phyloP scores from a whole-genome alignment of 2,888 invertebrate genomes.

The Cheilosia vernalis region DNA sequence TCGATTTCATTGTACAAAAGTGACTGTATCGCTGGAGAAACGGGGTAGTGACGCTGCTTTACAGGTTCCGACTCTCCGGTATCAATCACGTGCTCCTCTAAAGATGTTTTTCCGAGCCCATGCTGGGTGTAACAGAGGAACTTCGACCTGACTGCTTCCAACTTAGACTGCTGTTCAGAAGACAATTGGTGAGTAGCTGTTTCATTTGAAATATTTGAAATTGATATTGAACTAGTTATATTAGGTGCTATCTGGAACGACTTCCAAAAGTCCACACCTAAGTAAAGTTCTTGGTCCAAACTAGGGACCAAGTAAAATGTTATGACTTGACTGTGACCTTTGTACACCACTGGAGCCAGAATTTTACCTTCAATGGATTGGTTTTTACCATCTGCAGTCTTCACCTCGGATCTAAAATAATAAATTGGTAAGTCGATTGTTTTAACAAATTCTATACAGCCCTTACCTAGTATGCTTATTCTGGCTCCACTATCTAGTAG shows the following conservation, averaged over 20 bases:
- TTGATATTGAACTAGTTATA: slow-evolving; percentile 41
- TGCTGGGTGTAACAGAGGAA: slow-evolving; percentile 33
- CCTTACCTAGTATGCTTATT: too few species aligned
- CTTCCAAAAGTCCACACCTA: slow-evolving; percentile 60
- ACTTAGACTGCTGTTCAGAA: too few species aligned
- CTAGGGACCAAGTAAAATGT: slow-evolving; percentile 23
- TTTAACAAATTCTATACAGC: too few species aligned
- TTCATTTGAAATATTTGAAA: not conserved
- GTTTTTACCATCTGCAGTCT: not conserved
- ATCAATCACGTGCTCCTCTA: too few species aligned
- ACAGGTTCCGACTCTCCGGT: too few species aligned
- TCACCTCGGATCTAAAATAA: too few species aligned
- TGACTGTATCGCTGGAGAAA: slow-evolving; percentile 65
- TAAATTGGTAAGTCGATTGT: too few species aligned
- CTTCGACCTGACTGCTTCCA: slow-evolving; percentile 9
- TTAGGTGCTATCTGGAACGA: slow-evolving; percentile 20
- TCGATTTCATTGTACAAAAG: slow-evolving; percentile 21
- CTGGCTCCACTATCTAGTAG: too few species aligned
- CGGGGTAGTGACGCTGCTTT: too few species aligned
- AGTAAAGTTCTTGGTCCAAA: slow-evolving; percentile 48
- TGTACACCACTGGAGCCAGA: not conserved
- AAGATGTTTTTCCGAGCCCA: too few species aligned
- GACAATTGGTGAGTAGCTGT: too few species aligned
- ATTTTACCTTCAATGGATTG: not conserved
- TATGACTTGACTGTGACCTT: not conserved